Conservation (phyloP, 2,888 invertebrate genomes). For the Antitype chi region DNA sequence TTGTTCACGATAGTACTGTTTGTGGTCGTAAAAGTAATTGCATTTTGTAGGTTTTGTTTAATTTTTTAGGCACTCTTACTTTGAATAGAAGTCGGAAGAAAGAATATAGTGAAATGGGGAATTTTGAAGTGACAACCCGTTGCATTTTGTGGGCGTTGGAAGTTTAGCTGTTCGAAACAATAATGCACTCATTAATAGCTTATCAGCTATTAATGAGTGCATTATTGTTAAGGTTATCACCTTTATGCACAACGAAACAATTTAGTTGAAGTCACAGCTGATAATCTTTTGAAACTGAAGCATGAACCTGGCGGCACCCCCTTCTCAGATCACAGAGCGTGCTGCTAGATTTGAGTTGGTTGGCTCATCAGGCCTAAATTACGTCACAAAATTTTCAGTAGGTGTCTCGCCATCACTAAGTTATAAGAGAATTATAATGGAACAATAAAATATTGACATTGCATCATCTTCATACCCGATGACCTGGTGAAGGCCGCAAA, state of each 20-base stretch:
- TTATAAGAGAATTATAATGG: too few species aligned
- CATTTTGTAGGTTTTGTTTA: constrained; percentile 47
- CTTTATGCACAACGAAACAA: background rate
- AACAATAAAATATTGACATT: background rate
- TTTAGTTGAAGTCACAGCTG: background rate
- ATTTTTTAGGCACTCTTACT: constrained; percentile 5
- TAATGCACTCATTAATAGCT: background rate
- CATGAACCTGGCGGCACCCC: background rate
- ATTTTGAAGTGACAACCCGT: background rate
- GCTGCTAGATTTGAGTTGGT: too few species aligned
- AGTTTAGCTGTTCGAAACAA: background rate
- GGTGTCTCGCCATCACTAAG: background rate
- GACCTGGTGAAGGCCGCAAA: too few species aligned
- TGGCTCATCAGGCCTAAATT: background rate
- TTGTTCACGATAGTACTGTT: constrained; percentile 40
- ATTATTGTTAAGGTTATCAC: too few species aligned
- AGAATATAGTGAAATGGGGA: background rate
- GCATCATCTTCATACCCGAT: background rate
- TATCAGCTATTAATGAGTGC: too few species aligned
- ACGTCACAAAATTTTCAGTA: background rate
- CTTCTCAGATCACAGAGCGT: background rate
- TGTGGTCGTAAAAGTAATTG: constrained; percentile 57
- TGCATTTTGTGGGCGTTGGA: background rate
- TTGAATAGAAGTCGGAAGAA: background rate
- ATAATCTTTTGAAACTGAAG: background rate